Evolutionary conservation across 2,113 vertebrate species (phyloP).

Genomic region (Misgurnus anguillicaudatus): DNA sequence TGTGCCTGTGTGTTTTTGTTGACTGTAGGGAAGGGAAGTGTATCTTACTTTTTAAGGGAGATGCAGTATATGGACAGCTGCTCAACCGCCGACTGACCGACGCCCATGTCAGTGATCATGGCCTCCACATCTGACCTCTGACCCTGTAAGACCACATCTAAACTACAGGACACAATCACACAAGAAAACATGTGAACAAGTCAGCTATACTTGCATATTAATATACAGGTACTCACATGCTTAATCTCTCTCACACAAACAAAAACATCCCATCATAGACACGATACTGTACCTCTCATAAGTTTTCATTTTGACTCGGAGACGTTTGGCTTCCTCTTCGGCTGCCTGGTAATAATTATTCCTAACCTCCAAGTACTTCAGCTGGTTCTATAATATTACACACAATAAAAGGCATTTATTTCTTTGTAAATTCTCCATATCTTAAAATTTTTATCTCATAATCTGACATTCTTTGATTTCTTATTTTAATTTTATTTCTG

Average conservation of each 20-base stretch:
- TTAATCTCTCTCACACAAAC: background rate
- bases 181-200: slow-evolving; percentile 3
- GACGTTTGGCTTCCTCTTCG: slow-evolving; percentile 82
- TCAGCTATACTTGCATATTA: background rate
- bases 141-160: slow-evolving; percentile 86
- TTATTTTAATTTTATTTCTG: too few species aligned
- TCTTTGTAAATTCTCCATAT: too few species aligned
- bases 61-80: slow-evolving; percentile 94
- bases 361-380: slow-evolving; percentile 89
- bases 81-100: slow-evolving; percentile 87
- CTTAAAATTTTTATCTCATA: too few species aligned
- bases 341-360: slow-evolving; percentile 81
- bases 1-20: background rate
- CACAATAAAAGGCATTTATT: background rate
- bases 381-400: slow-evolving; percentile 83
- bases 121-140: slow-evolving; percentile 90
- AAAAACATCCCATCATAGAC: background rate
- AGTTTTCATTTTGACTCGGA: slow-evolving; percentile 83
- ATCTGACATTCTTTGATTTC: too few species aligned
- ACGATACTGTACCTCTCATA: slow-evolving; percentile 82
- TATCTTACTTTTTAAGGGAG: slow-evolving; percentile 93
- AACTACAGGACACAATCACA: slow-evolving; percentile 69
- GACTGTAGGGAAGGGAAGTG: background rate
- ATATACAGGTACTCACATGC: too few species aligned
- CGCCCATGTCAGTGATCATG: slow-evolving; percentile 94